Evolutionary conservation across 2,797 vertebrate species (phyloP), one percentile per base, ranked within the genome.

Genomic region (Myiothlypis coronata): DNA sequence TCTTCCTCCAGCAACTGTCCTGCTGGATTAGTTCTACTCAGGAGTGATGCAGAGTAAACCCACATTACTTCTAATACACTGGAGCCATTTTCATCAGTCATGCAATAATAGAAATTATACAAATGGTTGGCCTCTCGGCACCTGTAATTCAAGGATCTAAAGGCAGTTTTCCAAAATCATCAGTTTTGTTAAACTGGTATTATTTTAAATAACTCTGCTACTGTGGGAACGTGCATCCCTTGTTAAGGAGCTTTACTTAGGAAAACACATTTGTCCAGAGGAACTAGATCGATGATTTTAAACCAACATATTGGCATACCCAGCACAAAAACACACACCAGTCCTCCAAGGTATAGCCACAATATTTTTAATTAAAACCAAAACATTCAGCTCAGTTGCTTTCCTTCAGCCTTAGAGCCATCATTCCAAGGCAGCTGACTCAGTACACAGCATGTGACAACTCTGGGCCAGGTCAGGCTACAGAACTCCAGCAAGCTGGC

Each of bases 11-110:
- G 69, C 87, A 88, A 63, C 89, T 92, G 89, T 90, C 84, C 65
- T 83, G n/a, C 44, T 82, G 43, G 47, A 94, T 94, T 88, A 96
- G 72, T 78, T 93, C 79, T 81, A 20, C 83, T n/a, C 21, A 53
- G 37, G 65, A 81, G 65, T 46, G 69, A 83, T 67, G 63, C 57
- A 44, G 12, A 93, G 34, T 81, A 91, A 92, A 59, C 47, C 14
- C 67, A 85, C 52, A 64, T 83, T 78, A 94, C 55, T 89, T 90
- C 79, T 86, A 32, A 86, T 13, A 71, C 77, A 72, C 32, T 82
- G 72, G 20, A 94, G 84, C 27, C 56, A 37, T 90, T 86, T 86
- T 81, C 76, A 94, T 83, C 83, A 69, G 92, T 56, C 85, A 83
- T 67, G 65, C 69, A 95, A 39, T 63, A 79, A 82, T 12, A 14